These are phyloP conservation scores for Oreortyx pictus DNA, from an alignment of 2,797 vertebrate species.

Conservation along the genomic window DNA sequence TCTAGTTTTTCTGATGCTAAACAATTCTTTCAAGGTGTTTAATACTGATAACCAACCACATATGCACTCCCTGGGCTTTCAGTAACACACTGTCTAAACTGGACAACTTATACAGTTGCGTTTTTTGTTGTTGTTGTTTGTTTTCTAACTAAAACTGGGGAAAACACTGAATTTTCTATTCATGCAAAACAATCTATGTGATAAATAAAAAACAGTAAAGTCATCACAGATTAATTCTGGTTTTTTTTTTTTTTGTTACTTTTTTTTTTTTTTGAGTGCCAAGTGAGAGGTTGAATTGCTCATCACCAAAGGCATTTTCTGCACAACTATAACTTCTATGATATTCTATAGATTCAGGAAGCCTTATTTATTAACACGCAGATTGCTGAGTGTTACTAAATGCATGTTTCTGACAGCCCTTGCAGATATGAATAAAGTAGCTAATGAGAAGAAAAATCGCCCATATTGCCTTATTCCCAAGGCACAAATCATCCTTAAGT, in stretches of 20 bases:
- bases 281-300: slow-evolving; percentile 27
- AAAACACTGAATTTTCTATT: slow-evolving; percentile 44
- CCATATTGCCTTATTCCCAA: slow-evolving; percentile 49
- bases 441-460: slow-evolving; percentile 74
- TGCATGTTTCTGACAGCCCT: slow-evolving; percentile 57
- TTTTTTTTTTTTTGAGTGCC: slow-evolving; percentile 39
- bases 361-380: slow-evolving; percentile 63
- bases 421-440: slow-evolving; percentile 65
- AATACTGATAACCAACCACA: slow-evolving; percentile 55
- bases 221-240: slow-evolving; percentile 33
- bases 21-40: slow-evolving; percentile 61
- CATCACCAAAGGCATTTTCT: slow-evolving; percentile 40
- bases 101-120: neutral
- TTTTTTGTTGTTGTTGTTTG: neutral
- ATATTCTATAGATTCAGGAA: slow-evolving; percentile 54
- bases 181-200: neutral
- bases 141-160: neutral
- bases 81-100: slow-evolving; percentile 11
- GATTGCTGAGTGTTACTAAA: slow-evolving; percentile 69
- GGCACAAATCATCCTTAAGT: slow-evolving; percentile 52
- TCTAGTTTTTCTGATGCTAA: slow-evolving; percentile 24
- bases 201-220: slow-evolving; percentile 17
- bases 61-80: slow-evolving; percentile 49
- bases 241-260: slow-evolving; percentile 64
- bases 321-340: slow-evolving; percentile 27